Evolutionary conservation across 1,140 invertebrate genomes (phyloP).

Genomic region (Maconellicoccus hirsutus): DNA sequence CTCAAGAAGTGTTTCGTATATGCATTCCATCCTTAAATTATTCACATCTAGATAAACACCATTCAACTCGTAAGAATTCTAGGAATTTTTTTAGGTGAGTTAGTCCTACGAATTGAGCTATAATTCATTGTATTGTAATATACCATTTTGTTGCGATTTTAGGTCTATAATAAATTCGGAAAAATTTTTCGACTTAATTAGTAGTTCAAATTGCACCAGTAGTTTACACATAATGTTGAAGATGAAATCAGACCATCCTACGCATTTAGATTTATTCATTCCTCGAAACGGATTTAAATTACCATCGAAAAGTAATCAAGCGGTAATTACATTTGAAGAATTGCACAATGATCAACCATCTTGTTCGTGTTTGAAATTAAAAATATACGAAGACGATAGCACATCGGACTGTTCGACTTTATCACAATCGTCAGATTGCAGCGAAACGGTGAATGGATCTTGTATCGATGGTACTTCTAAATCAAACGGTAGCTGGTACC

Average conservation of each 20-base stretch:
- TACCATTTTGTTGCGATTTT: too few relatives aligned
- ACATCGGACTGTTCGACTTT: background rate
- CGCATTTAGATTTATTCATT: background rate
- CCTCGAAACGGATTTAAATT: background rate
- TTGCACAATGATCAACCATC: background rate
- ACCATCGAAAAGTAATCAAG: background rate
- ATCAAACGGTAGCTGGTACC: background rate
- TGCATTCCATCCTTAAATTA: constrained; percentile 24
- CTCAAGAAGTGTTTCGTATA: constrained; percentile 24
- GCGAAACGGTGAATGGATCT: too few relatives aligned
- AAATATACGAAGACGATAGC: background rate
- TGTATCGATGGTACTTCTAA: background rate
- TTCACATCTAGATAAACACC: constrained; percentile 20
- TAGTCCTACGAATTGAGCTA: too few relatives aligned
- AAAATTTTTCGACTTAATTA: background rate
- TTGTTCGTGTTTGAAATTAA: background rate
- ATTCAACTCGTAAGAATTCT: constrained; percentile 22
- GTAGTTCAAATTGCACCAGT: background rate
- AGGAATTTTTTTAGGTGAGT: constrained; percentile 25
- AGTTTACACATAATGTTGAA: background rate
- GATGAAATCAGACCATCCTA: background rate
- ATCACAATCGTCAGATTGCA: background rate
- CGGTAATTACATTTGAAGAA: background rate
- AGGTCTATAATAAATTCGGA: constrained; percentile 15
- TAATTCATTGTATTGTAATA: too few relatives aligned